Conservation (phyloP, 2,888 invertebrate species). For the Siphonodentalium dalli region DNA sequence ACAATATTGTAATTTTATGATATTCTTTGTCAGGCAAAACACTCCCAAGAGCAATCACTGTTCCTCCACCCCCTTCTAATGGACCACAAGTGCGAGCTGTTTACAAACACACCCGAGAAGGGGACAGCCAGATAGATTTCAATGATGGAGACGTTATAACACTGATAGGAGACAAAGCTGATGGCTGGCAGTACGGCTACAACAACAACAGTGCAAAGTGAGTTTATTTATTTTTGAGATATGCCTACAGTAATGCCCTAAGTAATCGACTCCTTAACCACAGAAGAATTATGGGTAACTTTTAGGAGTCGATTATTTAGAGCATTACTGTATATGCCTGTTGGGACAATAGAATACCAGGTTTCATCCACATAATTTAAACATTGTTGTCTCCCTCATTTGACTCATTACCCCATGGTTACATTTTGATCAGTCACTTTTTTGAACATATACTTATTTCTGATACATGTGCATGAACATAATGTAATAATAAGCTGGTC, state of each 20-base stretch:
- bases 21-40: slow-evolving; percentile 28
- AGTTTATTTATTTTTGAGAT: slow-evolving; percentile 3
- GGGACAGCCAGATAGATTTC: slow-evolving; percentile 91
- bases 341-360: too few species aligned
- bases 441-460: too few species aligned
- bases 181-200: slow-evolving; percentile 98
- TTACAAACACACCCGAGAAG: slow-evolving; percentile 86
- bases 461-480: too few species aligned
- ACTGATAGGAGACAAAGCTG: slow-evolving; percentile 82
- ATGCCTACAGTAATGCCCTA: too few species aligned
- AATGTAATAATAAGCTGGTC: too few species aligned
- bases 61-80: slow-evolving; percentile 31
- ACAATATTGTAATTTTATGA: not conserved
- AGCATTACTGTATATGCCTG: too few species aligned
- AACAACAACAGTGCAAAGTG: slow-evolving; percentile 83
- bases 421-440: too few species aligned
- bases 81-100: slow-evolving; percentile 82
- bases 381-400: too few species aligned
- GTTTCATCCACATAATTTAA: too few species aligned
- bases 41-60: slow-evolving; percentile 30
- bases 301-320: too few species aligned
- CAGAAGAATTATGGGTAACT: too few species aligned
- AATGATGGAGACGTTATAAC: slow-evolving; percentile 88
- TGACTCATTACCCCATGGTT: not conserved
- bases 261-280: too few species aligned